Evolutionary conservation across 2,113 vertebrate species (phyloP).

Genomic region (Alectura lathami): DNA sequence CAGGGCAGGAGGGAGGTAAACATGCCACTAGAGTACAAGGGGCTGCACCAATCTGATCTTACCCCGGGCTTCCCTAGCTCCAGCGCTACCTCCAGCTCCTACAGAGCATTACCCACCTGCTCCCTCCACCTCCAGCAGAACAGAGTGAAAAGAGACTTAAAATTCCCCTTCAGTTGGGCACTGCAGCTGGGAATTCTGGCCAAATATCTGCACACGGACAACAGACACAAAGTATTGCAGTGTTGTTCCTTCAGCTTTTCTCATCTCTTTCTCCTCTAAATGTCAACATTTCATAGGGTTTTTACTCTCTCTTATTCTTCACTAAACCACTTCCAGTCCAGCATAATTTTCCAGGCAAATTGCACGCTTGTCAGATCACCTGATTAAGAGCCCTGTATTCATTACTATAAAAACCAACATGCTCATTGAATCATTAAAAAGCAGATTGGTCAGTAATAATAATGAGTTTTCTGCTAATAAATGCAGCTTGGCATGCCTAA

Average conservation of each 20-base stretch:
- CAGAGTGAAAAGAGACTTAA: neutral
- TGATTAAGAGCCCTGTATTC: conserved; percentile 69
- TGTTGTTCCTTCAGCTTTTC: neutral
- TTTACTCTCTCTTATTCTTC: conserved; percentile 46
- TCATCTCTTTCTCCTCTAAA: neutral
- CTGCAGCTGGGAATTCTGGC: neutral
- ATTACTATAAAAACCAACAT: conserved; percentile 44
- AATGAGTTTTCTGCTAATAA: conserved; percentile 65
- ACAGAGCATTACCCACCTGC: neutral
- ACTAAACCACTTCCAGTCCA: conserved; percentile 44
- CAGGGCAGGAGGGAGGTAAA: neutral
- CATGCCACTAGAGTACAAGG: neutral
- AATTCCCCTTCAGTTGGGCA: neutral
- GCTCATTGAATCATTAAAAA: conserved; percentile 31
- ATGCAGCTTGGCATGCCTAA: conserved; percentile 3
- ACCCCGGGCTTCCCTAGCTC: neutral
- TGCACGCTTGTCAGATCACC: conserved; percentile 66
- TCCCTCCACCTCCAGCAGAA: neutral
- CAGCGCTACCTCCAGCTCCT: neutral
- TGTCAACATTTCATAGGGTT: neutral
- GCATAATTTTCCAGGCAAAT: conserved; percentile 70
- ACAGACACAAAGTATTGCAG: neutral
- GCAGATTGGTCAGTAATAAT: conserved; percentile 55
- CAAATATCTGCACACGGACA: neutral
- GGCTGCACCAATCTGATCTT: neutral